These are phyloP conservation scores for Zoanthus sociatus DNA, from an alignment of 92 coral and sea anemone species.

Conservation along the genomic window DNA sequence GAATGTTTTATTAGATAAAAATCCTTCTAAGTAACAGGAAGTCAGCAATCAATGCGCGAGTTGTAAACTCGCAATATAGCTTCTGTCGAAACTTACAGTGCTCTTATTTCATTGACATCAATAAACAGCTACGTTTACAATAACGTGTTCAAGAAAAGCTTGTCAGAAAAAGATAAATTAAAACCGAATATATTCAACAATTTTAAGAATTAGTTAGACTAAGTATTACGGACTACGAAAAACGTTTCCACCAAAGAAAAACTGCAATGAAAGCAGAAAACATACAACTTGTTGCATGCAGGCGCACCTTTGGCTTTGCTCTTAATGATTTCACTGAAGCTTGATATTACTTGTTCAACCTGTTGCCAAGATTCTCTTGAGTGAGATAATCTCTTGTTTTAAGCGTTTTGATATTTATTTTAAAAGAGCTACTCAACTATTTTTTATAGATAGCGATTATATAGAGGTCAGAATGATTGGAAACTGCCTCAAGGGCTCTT, in stretches of 20 bases:
- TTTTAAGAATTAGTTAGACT: not conserved
- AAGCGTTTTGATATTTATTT: conserved; percentile 9
- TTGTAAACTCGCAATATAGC: conserved; percentile 15
- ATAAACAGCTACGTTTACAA: not conserved
- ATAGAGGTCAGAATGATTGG: conserved; percentile 34
- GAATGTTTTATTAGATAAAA: not conserved
- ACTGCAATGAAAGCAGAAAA: not conserved
- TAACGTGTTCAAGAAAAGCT: not conserved
- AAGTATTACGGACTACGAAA: not conserved
- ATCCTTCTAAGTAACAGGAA: conserved; percentile 21
- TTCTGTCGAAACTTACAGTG: conserved; percentile 12
- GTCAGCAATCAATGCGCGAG: conserved; percentile 2
- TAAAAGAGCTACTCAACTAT: conserved; percentile 36
- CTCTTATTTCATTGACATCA: conserved; percentile 19
- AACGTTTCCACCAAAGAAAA: not conserved
- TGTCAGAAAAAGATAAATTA: not conserved
- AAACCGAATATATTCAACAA: not conserved
- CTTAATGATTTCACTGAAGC: conserved; percentile 7
- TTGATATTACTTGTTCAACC: not conserved
- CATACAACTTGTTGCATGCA: not conserved
- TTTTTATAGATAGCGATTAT: conserved; percentile 8
- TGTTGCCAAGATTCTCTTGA: not conserved
- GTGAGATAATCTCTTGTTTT: not conserved
- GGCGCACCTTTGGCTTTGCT: conserved; percentile 13
- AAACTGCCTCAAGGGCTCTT: conserved; percentile 39